A percentile compares a stretch with the other conserved stretches of the same genome.
These are phyloP conservation scores for Tholera decimalis DNA, from an alignment of 2,888 invertebrate genomes.

Conservation along the genomic window DNA sequence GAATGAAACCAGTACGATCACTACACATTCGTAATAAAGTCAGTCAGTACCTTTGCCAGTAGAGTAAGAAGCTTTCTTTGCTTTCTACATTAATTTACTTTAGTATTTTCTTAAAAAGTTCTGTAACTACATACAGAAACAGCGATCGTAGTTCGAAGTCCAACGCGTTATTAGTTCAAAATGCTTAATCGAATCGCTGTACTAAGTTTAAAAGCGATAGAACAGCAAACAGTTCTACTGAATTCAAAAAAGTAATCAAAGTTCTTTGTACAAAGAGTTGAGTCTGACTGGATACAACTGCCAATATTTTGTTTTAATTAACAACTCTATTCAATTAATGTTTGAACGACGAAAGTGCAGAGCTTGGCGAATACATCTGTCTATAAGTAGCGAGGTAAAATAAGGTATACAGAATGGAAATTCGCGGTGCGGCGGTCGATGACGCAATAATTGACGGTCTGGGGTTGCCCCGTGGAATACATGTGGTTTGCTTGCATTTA, in stretches of 20 bases:
- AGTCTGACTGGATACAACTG: conserved; percentile 12
- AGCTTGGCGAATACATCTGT: conserved; percentile 42
- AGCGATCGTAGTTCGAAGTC: conserved; percentile 22
- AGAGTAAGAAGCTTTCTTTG: too few relatives aligned
- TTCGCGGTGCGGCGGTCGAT: too few relatives aligned
- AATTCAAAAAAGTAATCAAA: conserved; percentile 28
- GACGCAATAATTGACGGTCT: too few relatives aligned
- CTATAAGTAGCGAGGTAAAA: conserved; percentile 2
- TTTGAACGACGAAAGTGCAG: conserved; percentile 32
- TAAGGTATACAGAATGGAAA: too few relatives aligned
- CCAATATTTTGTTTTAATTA: conserved; percentile 63
- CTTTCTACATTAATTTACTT: conserved; percentile 35
- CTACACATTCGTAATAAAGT: conserved; percentile 3
- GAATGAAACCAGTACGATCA: background rate
- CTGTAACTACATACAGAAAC: conserved; percentile 19
- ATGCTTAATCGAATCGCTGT: conserved; percentile 28
- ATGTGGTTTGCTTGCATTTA: too few relatives aligned
- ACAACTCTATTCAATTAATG: conserved; percentile 41
- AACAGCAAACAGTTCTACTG: conserved; percentile 8
- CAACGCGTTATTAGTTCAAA: conserved; percentile 24
- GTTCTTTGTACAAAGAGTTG: conserved; percentile 18
- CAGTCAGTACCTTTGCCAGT: too few relatives aligned
- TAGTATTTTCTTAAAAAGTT: conserved; percentile 28
- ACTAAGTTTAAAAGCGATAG: conserved; percentile 22
- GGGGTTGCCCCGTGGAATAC: too few relatives aligned